Evolutionary conservation across 2,888 invertebrate genomes (phyloP), one percentile per base, ranked within the genome.

Genomic region (Dynastes hyllus): DNA sequence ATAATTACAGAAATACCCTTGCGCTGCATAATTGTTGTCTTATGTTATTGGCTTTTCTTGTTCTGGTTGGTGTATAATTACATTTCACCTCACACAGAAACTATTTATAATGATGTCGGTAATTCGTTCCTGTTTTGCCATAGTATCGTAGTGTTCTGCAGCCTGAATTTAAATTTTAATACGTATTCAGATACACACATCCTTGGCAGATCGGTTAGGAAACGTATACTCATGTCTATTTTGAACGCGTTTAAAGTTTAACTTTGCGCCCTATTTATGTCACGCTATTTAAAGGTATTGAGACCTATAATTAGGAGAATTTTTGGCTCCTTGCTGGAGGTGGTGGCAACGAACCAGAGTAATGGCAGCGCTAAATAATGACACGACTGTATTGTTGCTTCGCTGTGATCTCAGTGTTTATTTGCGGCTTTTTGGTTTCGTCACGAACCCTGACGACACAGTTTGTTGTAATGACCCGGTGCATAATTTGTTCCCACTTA

Each of bases 251-350:
- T 45, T 45, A 61, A 55, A 73, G 73, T 73, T 73, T 73, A 73
- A 73, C 58, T 73, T 73, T 58, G 40, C 22, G 73, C 73, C 73
- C 73, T 73, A 73, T 73, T 73, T 73, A 58, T 22, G 55, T 58
- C 50, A 73, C 37, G n/a, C 61, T 73, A 73, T 73, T 73, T 73
- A 73, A 58, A 73, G 73, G 40, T 58, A 58, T 40, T 11, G 9
- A 40, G 37, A 58, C 58, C 45, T 73, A 58, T 58, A 58, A 73
- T 73, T 73, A 73, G 73, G 51, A n/a, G 32, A 22, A 73, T 73
- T 58, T 73, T 58, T 73, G 73, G 61, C 73, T 40, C 13, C 45
- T 37, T 16, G 58, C 16, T 58, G 9, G 9, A 16, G 58, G 40
- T 22, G 22, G 22, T 58, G 55, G 55, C 22, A 58, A 22, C 55